These are phyloP conservation scores for Sebastes minor DNA, from an alignment of 2,797 vertebrate species.

Conservation along the genomic window DNA sequence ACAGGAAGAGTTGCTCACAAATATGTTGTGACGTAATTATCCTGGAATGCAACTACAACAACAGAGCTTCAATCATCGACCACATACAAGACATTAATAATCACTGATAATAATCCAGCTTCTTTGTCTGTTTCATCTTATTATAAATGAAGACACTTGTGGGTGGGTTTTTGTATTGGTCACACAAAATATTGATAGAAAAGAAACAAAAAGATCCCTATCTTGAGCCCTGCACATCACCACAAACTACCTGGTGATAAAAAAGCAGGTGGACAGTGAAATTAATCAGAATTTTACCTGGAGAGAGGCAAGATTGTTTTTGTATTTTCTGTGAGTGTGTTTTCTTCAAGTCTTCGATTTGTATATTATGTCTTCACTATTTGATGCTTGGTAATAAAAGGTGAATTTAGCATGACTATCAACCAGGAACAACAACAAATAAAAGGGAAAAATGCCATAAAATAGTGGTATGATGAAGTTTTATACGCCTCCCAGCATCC, in stretches of 20 bases:
- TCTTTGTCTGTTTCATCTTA: background rate
- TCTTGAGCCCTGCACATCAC: background rate
- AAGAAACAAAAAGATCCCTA: background rate
- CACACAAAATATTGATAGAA: background rate
- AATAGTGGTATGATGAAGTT: background rate
- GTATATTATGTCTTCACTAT: background rate
- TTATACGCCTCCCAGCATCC: background rate
- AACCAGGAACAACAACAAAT: background rate
- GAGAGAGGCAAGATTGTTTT: background rate
- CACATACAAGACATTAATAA: background rate
- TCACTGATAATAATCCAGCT: background rate
- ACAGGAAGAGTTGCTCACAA: conserved; percentile 54
- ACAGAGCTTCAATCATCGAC: background rate
- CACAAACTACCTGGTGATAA: background rate
- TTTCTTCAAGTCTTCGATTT: background rate
- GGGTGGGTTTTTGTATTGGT: background rate
- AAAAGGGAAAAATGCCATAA: background rate
- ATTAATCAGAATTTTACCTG: background rate
- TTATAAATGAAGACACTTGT: background rate
- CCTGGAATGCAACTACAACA: conserved; percentile 28
- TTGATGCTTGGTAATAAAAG: background rate
- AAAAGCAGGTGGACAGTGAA: background rate
- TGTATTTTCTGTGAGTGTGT: background rate
- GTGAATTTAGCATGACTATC: background rate
- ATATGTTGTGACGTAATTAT: conserved; percentile 35